These are phyloP conservation scores for Drosophila antonietae DNA, from an alignment of 2,888 invertebrate genomes.

Conservation along the genomic window DNA sequence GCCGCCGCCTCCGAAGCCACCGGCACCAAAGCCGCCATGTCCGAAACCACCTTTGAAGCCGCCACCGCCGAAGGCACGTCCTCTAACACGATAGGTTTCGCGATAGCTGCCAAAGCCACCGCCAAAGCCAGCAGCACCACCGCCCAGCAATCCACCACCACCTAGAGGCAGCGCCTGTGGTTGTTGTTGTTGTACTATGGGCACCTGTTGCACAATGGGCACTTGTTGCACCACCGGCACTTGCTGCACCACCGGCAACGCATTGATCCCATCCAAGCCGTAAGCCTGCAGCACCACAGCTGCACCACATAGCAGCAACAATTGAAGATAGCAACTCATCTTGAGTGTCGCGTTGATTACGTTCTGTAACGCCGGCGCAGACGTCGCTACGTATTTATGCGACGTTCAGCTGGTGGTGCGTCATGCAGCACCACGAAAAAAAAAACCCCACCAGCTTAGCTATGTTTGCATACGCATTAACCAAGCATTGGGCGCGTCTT, in stretches of 20 bases:
- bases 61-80: constrained; percentile 74
- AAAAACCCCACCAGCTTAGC: constrained; percentile 32
- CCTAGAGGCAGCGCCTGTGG: constrained; percentile 47
- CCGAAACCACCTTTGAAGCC: constrained; percentile 56
- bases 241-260: constrained; percentile 66
- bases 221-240: constrained; percentile 66
- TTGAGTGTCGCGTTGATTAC: constrained; percentile 25
- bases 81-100: constrained; percentile 64
- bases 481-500: constrained; percentile 14
- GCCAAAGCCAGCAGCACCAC: constrained; percentile 55
- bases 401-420: constrained; percentile 29
- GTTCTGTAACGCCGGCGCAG: constrained; percentile 40
- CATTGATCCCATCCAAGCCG: constrained; percentile 49
- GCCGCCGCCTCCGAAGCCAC: constrained; percentile 59
- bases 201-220: constrained; percentile 59
- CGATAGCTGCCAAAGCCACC: constrained; percentile 78
- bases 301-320: constrained; percentile 34
- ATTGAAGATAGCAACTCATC: constrained; percentile 44
- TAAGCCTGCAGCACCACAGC: constrained; percentile 18
- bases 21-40: constrained; percentile 32
- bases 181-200: constrained; percentile 57
- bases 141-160: constrained; percentile 48
- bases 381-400: constrained; percentile 46
- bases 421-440: constrained; percentile 22
- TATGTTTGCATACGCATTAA: constrained; percentile 49